These are phyloP conservation scores for Zaprionus lachaisei DNA, from an alignment of 1,140 invertebrate genomes.

Conservation along the genomic window DNA sequence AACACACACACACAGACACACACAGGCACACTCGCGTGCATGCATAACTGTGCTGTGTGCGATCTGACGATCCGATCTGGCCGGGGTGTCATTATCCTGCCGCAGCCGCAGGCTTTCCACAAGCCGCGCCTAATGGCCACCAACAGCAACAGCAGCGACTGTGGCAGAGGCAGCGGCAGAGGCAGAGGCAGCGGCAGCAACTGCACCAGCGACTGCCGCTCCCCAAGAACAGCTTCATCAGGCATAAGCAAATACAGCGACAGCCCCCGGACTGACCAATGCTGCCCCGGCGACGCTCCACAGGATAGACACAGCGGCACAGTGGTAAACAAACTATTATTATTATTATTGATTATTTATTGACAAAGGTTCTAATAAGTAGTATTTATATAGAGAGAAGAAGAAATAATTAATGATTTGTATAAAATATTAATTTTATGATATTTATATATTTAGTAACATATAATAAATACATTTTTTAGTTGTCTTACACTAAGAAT, in stretches of 20 bases:
- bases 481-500: no score
- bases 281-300: conserved; percentile 32
- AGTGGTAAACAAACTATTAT: neutral
- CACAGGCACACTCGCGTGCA: neutral
- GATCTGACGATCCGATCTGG: conserved; percentile 35
- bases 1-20: neutral
- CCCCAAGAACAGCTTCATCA: conserved; percentile 74
- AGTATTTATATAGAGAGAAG: no score
- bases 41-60: conserved; percentile 31
- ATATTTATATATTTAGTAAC: no score
- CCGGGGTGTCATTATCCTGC: conserved; percentile 75
- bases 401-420: neutral
- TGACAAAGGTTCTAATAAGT: no score
- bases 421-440: neutral
- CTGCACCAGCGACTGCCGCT: conserved; percentile 37
- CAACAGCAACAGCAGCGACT: conserved; percentile 49
- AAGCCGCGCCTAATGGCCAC: conserved; percentile 75
- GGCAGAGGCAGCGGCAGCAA: conserved; percentile 22
- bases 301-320: conserved; percentile 17
- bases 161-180: conserved; percentile 11
- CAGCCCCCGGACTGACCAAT: conserved; percentile 48
- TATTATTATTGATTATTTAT: no score
- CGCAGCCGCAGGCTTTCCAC: conserved; percentile 47
- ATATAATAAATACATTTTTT: no score
- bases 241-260: conserved; percentile 73